Percentiles rank a stretch among this genome's conserved stretches.
phyloP scores from a whole-genome alignment of 2,888 invertebrate genomes.

The Brachyopa scutellaris region DNA sequence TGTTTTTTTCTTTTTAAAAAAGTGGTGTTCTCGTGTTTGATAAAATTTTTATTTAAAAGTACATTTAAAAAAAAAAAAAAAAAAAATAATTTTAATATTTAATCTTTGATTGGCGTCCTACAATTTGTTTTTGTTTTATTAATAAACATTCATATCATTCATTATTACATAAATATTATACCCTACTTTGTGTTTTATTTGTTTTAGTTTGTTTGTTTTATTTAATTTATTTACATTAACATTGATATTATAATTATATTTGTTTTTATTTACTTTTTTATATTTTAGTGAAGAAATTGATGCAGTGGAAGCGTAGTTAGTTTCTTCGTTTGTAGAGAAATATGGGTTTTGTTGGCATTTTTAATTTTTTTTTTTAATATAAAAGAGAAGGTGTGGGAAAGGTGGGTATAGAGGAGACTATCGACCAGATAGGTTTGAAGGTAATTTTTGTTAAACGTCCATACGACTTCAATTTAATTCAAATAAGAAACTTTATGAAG shows the following conservation, averaged over 20 bases:
- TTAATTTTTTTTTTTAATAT: neutral
- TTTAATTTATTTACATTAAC: conserved; percentile 35
- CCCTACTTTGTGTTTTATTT: conserved; percentile 12
- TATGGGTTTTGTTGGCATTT: conserved; percentile 24
- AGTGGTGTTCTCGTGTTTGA: conserved; percentile 63
- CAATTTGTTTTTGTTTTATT: neutral
- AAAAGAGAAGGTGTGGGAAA: neutral
- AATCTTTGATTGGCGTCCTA: conserved; percentile 42
- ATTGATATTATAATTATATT: conserved; percentile 13
- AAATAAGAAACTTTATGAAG: no score
- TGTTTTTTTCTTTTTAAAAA: conserved; percentile 34
- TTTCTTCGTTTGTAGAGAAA: conserved; percentile 21
- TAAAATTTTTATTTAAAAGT: conserved; percentile 34
- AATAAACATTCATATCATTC: conserved; percentile 15
- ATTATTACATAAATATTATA: conserved; percentile 27
- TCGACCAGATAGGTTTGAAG: no score
- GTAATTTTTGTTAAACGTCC: no score
- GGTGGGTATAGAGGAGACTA: no score
- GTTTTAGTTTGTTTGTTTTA: neutral
- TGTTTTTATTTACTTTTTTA: neutral
- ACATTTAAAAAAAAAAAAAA: no score
- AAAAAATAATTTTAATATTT: conserved; percentile 22
- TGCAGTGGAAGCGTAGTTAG: conserved; percentile 41
- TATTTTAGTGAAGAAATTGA: conserved; percentile 35
- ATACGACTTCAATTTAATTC: no score